phyloP scores from a whole-genome alignment of 2,113 vertebrate species.

The Tetrax tetrax region DNA sequence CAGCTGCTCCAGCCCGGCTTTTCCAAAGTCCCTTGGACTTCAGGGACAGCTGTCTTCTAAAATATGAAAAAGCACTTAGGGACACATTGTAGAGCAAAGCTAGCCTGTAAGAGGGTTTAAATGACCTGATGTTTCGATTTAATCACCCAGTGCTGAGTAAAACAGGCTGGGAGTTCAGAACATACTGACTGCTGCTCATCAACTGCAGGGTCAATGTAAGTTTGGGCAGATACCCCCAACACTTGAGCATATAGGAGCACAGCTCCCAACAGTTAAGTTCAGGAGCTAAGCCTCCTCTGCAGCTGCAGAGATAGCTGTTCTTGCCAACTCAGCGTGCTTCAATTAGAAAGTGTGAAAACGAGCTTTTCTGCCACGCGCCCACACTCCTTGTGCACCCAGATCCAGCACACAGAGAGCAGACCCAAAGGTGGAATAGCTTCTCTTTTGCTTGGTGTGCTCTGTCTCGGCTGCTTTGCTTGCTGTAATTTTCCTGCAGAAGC shows the following conservation, averaged over 20 bases:
- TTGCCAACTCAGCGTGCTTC: background rate
- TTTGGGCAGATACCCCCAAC: background rate
- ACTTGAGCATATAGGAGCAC: background rate
- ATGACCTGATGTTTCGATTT: background rate
- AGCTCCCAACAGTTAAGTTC: background rate
- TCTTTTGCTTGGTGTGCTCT: background rate
- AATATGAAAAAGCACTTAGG: background rate
- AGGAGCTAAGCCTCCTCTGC: background rate
- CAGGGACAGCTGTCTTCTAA: background rate
- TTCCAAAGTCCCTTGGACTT: background rate
- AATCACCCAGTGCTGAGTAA: background rate
- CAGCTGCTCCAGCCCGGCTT: background rate
- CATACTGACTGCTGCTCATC: background rate
- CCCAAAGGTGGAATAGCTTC: background rate
- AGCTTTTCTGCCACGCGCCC: background rate
- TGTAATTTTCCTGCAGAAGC: background rate
- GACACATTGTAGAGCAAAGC: rapidly evolving
- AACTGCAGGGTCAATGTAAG: background rate
- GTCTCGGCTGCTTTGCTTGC: background rate
- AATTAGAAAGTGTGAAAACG: background rate
- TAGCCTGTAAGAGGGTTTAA: background rate
- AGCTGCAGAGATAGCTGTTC: background rate
- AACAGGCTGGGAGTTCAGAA: background rate
- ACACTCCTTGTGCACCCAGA: too few relatives aligned
- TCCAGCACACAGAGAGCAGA: background rate